Evolutionary conservation across 2,888 invertebrate genomes (phyloP), one percentile per base, ranked within the genome.

Genomic region (Glaucopsyche alexis): DNA sequence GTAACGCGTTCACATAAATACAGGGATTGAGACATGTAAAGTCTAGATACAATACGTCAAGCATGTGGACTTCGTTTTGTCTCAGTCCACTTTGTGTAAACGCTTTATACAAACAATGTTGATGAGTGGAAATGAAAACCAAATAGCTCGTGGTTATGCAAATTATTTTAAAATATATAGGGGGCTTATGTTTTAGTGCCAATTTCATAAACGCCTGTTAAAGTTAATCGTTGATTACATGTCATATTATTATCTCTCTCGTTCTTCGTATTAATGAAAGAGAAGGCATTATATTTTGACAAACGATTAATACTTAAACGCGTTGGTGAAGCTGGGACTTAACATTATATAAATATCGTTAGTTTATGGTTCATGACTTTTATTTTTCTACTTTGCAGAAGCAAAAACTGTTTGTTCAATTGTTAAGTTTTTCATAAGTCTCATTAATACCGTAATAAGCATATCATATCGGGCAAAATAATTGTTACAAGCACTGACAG

Each of bases 1-100:
- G 72, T 72, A 73, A 71, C 55, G 65, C 67, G 50, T 64, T 55
- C 29, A 50, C 13, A 38, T 38, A 29, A 60, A 29, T 29, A 29
- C 16, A 11, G 19, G 19, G 11, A 47, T 47, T 4, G 47, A 47
- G 47, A 47, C 47, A 47, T 13, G 4, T 11, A 0, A 47, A 47
- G 9, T 9, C 9, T 47, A 47, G 13, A 47, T 47, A 47, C 47
- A 11, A 6, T 4, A 29, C 29, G 29, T 42, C 42, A 7, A 6
- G 2, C 5, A 42, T 42, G 7, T 42, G 42, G 42, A 42, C 42
- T 7, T 7, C 42, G 42, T 42, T 8, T 8, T 42, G 8, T 3
- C 42, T 42, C 42, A 8, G 8, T 29, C 5, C 11, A 11, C 29
- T 60, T 60, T 5, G 19, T 11, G 60, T 13, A 38, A 60, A 60